Conservation (phyloP, 2,888 invertebrate genomes). For the Alviniconcha strummeri region DNA sequence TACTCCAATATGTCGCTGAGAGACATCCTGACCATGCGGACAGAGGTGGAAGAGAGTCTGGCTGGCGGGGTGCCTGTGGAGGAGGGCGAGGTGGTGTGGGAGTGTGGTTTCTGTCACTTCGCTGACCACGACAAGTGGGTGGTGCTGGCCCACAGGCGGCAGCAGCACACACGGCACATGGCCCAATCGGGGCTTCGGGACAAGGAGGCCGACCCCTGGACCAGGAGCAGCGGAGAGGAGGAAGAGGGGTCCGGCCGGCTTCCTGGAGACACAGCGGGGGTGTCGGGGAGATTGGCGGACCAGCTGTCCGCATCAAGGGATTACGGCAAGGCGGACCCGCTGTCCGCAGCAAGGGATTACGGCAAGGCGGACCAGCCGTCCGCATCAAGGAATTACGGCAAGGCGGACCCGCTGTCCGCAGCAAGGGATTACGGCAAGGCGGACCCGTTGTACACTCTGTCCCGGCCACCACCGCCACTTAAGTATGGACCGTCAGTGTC, state of each 20-base stretch:
- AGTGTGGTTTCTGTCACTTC: slow-evolving; percentile 28
- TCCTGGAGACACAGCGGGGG: too few relatives aligned
- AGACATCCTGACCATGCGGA: slow-evolving; percentile 23
- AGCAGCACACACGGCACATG: slow-evolving; percentile 1
- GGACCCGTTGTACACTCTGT: too few relatives aligned
- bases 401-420: neutral
- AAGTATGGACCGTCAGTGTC: too few relatives aligned
- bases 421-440: neutral
- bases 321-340: too few relatives aligned
- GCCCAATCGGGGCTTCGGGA: neutral
- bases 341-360: neutral
- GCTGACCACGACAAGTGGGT: neutral
- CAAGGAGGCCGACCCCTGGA: neutral
- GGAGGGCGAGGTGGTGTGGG: slow-evolving; percentile 23
- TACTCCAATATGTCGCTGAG: slow-evolving; percentile 28
- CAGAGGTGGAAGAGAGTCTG: too few relatives aligned
- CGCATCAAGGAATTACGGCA: neutral
- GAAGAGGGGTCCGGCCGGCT: neutral
- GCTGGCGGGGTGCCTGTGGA: neutral
- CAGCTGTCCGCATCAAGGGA: neutral
- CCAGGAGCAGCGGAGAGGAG: neutral
- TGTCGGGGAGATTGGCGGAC: neutral
- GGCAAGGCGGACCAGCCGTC: neutral
- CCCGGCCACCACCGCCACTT: too few relatives aligned
- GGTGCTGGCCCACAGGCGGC: slow-evolving; percentile 9